These are phyloP conservation scores for Melipona quadrifasciata DNA, from an alignment of 1,140 invertebrate genomes.

Conservation along the genomic window DNA sequence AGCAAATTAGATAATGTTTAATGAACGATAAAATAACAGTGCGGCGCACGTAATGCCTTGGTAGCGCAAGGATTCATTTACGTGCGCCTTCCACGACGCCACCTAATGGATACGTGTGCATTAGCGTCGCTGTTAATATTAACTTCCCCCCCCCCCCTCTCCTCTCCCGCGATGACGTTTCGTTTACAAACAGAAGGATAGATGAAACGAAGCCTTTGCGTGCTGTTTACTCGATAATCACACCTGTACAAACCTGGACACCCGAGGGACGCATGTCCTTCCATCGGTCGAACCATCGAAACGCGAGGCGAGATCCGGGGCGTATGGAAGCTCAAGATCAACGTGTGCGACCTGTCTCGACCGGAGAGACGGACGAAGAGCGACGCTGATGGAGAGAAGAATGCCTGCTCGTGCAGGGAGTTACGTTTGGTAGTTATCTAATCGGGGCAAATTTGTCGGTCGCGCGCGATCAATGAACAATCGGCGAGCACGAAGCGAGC, in stretches of 20 bases:
- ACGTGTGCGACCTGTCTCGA: background rate
- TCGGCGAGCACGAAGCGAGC: background rate
- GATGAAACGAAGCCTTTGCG: background rate
- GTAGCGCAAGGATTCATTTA: constrained; percentile 17
- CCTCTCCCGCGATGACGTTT: background rate
- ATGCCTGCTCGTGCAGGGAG: background rate
- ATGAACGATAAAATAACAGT: constrained; percentile 30
- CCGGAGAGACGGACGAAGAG: too few species aligned
- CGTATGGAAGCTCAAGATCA: background rate
- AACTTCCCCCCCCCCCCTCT: background rate
- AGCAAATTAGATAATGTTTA: constrained; percentile 36
- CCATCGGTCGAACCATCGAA: background rate
- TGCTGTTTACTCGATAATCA: background rate
- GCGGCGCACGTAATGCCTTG: background rate
- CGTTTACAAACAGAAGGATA: background rate
- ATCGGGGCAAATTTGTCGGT: constrained; percentile 10
- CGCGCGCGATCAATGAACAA: background rate
- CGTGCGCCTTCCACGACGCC: constrained; percentile 16
- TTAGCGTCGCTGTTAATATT: constrained; percentile 12
- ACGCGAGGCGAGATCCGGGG: too few species aligned
- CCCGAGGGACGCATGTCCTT: background rate
- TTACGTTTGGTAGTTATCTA: background rate
- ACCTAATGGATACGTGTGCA: constrained; percentile 6
- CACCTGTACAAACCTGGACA: background rate
- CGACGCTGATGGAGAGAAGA: background rate